Conservation (phyloP, 2,888 invertebrate species). For the Agapetus fuscipes region DNA sequence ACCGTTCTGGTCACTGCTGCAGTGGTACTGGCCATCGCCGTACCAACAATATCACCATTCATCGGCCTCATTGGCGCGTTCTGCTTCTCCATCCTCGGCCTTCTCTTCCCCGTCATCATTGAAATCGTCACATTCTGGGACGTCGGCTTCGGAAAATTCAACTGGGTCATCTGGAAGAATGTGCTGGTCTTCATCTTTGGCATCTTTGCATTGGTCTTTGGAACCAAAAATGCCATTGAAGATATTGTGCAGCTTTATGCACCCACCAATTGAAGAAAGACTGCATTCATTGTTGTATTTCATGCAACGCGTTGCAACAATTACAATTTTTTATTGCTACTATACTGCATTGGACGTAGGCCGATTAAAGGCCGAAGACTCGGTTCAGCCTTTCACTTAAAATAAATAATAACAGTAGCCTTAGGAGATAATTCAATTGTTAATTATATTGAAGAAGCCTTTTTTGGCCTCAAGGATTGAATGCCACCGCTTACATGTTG, state of each 20-base stretch:
- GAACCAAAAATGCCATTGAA: constrained; percentile 56
- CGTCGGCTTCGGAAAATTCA: constrained; percentile 61
- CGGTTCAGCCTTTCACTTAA: too few relatives aligned
- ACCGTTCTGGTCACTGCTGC: constrained; percentile 57
- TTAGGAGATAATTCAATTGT: too few relatives aligned
- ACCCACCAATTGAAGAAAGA: too few relatives aligned
- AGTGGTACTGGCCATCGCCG: constrained; percentile 71
- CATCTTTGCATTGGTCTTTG: constrained; percentile 70
- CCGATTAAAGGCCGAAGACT: too few relatives aligned
- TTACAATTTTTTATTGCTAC: too few relatives aligned
- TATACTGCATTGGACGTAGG: too few relatives aligned
- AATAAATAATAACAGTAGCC: too few relatives aligned
- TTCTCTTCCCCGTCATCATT: constrained; percentile 77
- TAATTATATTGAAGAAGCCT: too few relatives aligned
- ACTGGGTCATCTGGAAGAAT: constrained; percentile 75
- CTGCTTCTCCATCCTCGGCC: constrained; percentile 84
- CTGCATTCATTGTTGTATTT: too few relatives aligned
- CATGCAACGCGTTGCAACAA: too few relatives aligned
- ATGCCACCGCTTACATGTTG: too few relatives aligned
- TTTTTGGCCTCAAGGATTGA: too few relatives aligned
- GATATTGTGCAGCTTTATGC: constrained; percentile 41
- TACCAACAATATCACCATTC: constrained; percentile 82
- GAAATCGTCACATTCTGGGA: constrained; percentile 84
- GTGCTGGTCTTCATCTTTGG: constrained; percentile 65
- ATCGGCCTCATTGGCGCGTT: constrained; percentile 90